Base-by-base conservation (phyloP, 2,888 invertebrate genomes). In the Tinea semifulvella region DNA sequence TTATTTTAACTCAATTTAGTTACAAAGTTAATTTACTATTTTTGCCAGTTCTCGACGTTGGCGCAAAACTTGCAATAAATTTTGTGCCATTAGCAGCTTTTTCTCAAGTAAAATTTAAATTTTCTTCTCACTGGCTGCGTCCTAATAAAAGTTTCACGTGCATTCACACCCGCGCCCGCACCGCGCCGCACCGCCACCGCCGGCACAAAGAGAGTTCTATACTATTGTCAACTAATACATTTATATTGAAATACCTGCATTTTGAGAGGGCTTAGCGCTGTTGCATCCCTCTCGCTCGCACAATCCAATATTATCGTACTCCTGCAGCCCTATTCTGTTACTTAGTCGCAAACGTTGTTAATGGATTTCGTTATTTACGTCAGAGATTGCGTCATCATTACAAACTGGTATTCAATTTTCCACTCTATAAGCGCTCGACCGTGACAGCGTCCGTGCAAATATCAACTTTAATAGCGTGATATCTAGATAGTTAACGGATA, bases 61-160 rank as follows among this genome's bases (percentile, higher is more conserved):
- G 40, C 13, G 17, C 17, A 40, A 40, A 40, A 40, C 40, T 40
- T 22, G 40, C 40, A 14, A 22, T 40, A 40, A 40, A 40, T 40
- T 38, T 40, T 40, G 40, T 40, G 40, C 40, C 40, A 40, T 40
- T 40, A 40, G 40, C 40, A 40, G 40, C 40, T 40, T 22, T 40
- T 40, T 40, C 40, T 40, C 40, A 40, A 40, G 40, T 40, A 40
- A 40, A 40, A 40, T 47, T 44, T 45, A 50, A 50, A 47, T 48
- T 48, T 48, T 45, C 42, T 45, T 43, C 46, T 48, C 42, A 35
- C 47, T 47, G 46, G 36, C 43, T 46, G 36, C 52, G 53, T 60
- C 60, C 59, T 61, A 61, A 58, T 66, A 62, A 60, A 64, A 65
- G 53, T 65, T 65, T 49, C 50, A 51, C 51, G 55, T 53, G 55